A percentile compares a stretch with the other conserved stretches of the same genome.
These are phyloP conservation scores for rabbit (Oryctolagus cuniculus) DNA, from an alignment of 2,113 vertebrate genomes.

Conservation along the genomic window mOryCun1.1 NC_091441.1:21974001-21974500, in stretches of 20 bases:
- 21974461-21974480: not conserved
- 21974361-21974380: not conserved
- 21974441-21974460: not conserved
- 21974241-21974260: not conserved
- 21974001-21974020: conserved; percentile 5
- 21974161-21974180: not conserved
- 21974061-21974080: not conserved
- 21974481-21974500: not conserved
- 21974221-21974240: not conserved
- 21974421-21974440: not conserved
- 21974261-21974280: not conserved
- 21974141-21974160: not conserved
- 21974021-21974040: not conserved
- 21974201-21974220: not conserved
- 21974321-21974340: not conserved
- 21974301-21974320: not conserved
- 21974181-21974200: not conserved
- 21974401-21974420: not conserved
- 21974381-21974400: conserved; percentile 7
- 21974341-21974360: not conserved
- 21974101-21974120: not conserved
- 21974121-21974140: not conserved
- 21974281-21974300: not conserved
- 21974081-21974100: not conserved
- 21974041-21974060: not conserved